Percentiles rank a stretch among this genome's conserved stretches.
Conservation (phyloP, 1,140 invertebrate species). For the Drosophila paulistorum region DNA sequence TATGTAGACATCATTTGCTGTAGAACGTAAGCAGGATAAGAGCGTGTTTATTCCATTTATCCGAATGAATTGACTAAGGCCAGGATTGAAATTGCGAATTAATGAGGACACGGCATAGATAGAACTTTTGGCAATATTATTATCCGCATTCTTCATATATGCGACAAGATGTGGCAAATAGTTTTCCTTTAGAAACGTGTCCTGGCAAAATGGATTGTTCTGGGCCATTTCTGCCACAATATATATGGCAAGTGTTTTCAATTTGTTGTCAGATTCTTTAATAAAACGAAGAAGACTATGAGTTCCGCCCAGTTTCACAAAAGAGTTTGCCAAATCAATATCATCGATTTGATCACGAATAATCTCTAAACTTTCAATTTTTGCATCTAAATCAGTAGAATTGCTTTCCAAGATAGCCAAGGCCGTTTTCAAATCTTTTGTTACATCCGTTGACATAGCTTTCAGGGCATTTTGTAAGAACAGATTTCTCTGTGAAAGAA, state of each 20-base stretch:
- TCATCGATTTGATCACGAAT: slow-evolving; percentile 65
- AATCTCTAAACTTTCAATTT: slow-evolving; percentile 46
- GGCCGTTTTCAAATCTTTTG: slow-evolving; percentile 38
- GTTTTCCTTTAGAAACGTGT: slow-evolving; percentile 48
- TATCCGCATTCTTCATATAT: slow-evolving; percentile 51
- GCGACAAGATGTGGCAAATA: slow-evolving; percentile 38
- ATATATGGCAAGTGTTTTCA: slow-evolving; percentile 40
- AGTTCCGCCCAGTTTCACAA: slow-evolving; percentile 58
- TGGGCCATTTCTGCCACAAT: slow-evolving; percentile 64
- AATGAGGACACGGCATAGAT: slow-evolving; percentile 63
- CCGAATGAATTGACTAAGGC: slow-evolving; percentile 45
- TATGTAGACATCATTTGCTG: slow-evolving; percentile 46
- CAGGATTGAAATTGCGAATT: slow-evolving; percentile 56
- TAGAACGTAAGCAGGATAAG: slow-evolving; percentile 41
- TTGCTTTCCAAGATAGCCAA: slow-evolving; percentile 34
- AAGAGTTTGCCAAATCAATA: slow-evolving; percentile 55
- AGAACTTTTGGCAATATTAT: slow-evolving; percentile 45
- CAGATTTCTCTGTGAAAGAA: slow-evolving; percentile 31
- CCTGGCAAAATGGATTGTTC: slow-evolving; percentile 61
- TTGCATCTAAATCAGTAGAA: slow-evolving; percentile 35
- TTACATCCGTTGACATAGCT: slow-evolving; percentile 44
- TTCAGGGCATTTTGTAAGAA: slow-evolving; percentile 52
- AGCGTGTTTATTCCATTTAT: slow-evolving; percentile 45
- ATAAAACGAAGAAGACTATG: slow-evolving; percentile 35
- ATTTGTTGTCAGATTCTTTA: slow-evolving; percentile 16